Conservation (phyloP, 2,888 invertebrate species). For the Micropterix aruncella region DNA sequence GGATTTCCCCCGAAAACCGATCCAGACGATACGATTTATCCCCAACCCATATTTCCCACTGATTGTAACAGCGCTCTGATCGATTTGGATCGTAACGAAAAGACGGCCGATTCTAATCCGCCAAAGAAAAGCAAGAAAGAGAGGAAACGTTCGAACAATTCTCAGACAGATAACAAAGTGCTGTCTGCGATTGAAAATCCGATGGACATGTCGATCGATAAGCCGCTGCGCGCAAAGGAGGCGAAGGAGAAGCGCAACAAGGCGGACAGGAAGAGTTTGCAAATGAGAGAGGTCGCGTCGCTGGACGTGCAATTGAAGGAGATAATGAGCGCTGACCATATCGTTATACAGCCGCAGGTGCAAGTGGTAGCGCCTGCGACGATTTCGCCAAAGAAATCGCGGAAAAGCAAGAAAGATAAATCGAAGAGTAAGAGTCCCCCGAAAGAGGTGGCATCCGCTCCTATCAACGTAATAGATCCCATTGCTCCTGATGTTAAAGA, state of each 20-base stretch:
- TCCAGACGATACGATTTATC: not conserved
- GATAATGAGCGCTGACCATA: not conserved
- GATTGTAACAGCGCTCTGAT: not conserved
- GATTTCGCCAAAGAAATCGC: not conserved
- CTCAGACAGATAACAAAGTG: constrained; percentile 4
- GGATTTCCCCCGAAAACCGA: not conserved
- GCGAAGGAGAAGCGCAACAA: constrained; percentile 23
- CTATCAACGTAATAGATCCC: too few relatives aligned
- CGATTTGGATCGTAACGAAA: constrained; percentile 2
- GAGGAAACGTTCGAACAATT: not conserved
- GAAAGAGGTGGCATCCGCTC: not conserved
- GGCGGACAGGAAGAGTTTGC: constrained; percentile 20
- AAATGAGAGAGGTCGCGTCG: constrained; percentile 12
- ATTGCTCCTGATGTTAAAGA: too few relatives aligned
- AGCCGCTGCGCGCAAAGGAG: constrained; percentile 19
- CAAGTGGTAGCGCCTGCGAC: not conserved
- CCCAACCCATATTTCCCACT: not conserved
- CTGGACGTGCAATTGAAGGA: not conserved
- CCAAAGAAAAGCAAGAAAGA: not conserved
- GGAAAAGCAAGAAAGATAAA: constrained; percentile 5
- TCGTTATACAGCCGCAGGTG: not conserved
- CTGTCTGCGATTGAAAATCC: not conserved
- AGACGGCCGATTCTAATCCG: constrained; percentile 5
- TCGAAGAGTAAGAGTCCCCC: not conserved
- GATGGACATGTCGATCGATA: constrained; percentile 4